A percentile compares a stretch with the other conserved stretches of the same genome.
Conservation (phyloP, 1,140 invertebrate genomes). For the Cherax destructor region DNA sequence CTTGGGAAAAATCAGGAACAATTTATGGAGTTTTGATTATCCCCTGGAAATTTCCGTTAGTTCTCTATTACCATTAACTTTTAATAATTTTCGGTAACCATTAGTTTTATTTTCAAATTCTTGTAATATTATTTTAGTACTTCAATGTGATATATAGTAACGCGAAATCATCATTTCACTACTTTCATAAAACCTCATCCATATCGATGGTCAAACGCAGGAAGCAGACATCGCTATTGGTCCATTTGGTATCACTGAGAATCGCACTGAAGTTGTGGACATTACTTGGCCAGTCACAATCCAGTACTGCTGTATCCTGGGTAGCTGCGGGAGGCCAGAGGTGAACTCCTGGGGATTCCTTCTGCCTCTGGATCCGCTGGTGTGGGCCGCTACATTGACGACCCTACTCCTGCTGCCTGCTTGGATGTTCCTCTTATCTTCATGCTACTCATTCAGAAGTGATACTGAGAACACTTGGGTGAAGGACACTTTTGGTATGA, state of each 20-base stretch:
- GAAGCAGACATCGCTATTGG: conserved; percentile 23
- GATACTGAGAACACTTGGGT: not conserved
- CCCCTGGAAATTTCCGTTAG: too few species aligned
- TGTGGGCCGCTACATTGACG: conserved; percentile 25
- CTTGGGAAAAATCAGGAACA: too few species aligned
- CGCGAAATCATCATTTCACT: too few species aligned
- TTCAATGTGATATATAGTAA: too few species aligned
- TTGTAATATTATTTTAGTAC: too few species aligned
- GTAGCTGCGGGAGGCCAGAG: not conserved
- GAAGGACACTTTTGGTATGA: not conserved
- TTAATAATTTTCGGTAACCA: too few species aligned
- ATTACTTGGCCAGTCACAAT: conserved; percentile 1
- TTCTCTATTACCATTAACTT: too few species aligned
- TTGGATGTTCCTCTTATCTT: not conserved
- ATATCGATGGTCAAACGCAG: not conserved
- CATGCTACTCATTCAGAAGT: not conserved
- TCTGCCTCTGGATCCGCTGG: conserved; percentile 11
- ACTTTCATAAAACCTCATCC: not conserved
- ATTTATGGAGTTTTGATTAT: too few species aligned
- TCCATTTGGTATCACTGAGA: conserved; percentile 7
- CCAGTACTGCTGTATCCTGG: not conserved
- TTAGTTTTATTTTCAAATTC: too few species aligned
- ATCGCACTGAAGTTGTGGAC: conserved; percentile 11
- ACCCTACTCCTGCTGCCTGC: not conserved
- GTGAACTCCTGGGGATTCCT: conserved; percentile 31